Conservation (phyloP, 30 jellyfish, hydroid and myxozoan species). For the Turritopsis rubra region DNA sequence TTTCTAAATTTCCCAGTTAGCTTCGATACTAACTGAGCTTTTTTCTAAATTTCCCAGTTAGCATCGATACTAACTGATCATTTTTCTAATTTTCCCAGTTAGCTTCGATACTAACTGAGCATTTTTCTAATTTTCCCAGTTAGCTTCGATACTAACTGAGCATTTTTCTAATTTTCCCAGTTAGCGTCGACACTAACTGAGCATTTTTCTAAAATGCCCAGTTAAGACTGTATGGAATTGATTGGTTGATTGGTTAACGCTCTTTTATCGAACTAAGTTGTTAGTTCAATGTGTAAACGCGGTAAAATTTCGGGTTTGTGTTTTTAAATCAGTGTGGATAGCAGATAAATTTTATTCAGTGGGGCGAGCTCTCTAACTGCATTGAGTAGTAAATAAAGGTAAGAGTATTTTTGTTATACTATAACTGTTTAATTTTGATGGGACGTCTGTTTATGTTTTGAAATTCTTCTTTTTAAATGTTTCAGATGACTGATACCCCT, state of each 20-base stretch:
- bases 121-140: too few relatives aligned
- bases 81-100: too few relatives aligned
- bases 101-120: too few relatives aligned
- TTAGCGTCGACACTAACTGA: too few relatives aligned
- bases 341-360: background rate
- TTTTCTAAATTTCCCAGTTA: too few relatives aligned
- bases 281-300: background rate
- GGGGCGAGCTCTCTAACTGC: background rate
- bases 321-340: too few relatives aligned
- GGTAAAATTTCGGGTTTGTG: background rate
- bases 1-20: too few relatives aligned
- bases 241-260: too few relatives aligned
- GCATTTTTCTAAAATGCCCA: background rate
- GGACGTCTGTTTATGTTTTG: background rate
- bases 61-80: too few relatives aligned
- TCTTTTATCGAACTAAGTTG: background rate
- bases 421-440: background rate
- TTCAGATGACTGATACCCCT: background rate
- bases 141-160: too few relatives aligned
- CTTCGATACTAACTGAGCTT: too few relatives aligned
- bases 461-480: background rate
- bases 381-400: background rate
- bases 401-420: background rate
- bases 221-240: background rate
- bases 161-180: too few relatives aligned